A percentile compares a stretch with the other conserved stretches of the same genome.
Evolutionary conservation across 2,888 invertebrate species (phyloP).

Genomic region (Glyphotaelius pellucidus): DNA sequence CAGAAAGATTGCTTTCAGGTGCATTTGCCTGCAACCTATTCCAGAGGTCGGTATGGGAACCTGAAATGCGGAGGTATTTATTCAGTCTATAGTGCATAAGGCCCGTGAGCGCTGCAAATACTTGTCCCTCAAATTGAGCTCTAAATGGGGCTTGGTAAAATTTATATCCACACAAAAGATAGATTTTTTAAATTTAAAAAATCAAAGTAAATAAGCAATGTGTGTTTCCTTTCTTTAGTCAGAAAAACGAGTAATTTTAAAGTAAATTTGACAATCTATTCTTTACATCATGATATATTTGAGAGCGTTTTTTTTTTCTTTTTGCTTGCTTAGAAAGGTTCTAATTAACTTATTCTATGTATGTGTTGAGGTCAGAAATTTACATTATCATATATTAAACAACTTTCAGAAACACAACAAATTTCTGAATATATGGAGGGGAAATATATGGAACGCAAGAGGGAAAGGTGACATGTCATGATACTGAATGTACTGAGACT

Average conservation of each 20-base stretch:
- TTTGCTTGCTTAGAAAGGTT: neutral
- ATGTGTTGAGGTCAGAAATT: neutral
- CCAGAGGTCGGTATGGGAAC: neutral
- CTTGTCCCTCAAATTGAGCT: slow-evolving; percentile 36
- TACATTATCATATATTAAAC: too few species aligned
- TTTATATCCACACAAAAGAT: neutral
- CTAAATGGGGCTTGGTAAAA: slow-evolving; percentile 10
- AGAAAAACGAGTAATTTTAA: neutral
- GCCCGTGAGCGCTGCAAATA: neutral
- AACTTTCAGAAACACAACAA: too few species aligned
- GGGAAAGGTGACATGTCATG: too few species aligned
- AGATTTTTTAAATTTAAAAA: neutral
- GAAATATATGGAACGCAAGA: too few species aligned
- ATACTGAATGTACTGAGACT: too few species aligned
- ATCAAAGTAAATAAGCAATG: neutral
- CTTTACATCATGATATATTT: neutral
- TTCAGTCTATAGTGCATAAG: neutral
- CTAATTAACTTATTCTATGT: neutral
- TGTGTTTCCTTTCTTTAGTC: neutral
- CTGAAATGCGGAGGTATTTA: slow-evolving; percentile 26
- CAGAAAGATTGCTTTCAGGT: slow-evolving; percentile 4
- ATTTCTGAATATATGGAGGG: too few species aligned
- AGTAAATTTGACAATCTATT: neutral
- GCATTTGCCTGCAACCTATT: slow-evolving; percentile 32
- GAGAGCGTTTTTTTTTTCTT: neutral